Conservation (phyloP, 2,888 invertebrate genomes). For the Xestia sexstrigata region DNA sequence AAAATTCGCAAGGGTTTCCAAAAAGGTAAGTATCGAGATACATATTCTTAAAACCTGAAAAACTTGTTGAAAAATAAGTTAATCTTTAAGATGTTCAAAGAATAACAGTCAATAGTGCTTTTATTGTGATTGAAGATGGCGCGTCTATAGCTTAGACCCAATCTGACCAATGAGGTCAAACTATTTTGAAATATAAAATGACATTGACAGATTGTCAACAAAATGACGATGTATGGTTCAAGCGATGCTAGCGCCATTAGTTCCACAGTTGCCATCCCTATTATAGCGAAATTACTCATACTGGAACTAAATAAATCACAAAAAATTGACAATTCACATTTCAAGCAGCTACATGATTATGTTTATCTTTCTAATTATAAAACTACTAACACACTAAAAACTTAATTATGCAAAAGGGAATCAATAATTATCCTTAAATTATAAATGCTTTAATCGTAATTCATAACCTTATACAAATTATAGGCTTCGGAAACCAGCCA, state of each 20-base stretch:
- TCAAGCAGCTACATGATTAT: background rate
- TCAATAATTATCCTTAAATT: conserved; percentile 69
- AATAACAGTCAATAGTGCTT: background rate
- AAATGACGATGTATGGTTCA: too few relatives aligned
- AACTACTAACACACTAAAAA: conserved; percentile 37
- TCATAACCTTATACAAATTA: conserved; percentile 80
- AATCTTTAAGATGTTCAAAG: background rate
- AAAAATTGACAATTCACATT: background rate
- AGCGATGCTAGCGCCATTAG: too few relatives aligned
- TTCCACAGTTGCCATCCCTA: too few relatives aligned
- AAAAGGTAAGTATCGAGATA: background rate
- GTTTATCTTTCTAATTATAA: conserved; percentile 48
- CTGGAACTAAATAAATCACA: background rate
- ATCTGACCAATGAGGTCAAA: too few relatives aligned
- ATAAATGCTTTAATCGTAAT: conserved; percentile 73
- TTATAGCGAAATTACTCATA: too few relatives aligned
- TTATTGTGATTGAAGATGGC: too few relatives aligned
- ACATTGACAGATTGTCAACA: too few relatives aligned
- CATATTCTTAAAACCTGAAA: background rate
- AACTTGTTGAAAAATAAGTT: background rate
- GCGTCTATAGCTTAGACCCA: too few relatives aligned
- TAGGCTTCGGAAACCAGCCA: conserved; percentile 73
- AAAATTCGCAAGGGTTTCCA: background rate
- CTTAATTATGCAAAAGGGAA: conserved; percentile 62
- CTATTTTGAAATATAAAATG: too few relatives aligned